Conservation (phyloP, 2,888 invertebrate species). For the Erpobdella octoculata region DNA sequence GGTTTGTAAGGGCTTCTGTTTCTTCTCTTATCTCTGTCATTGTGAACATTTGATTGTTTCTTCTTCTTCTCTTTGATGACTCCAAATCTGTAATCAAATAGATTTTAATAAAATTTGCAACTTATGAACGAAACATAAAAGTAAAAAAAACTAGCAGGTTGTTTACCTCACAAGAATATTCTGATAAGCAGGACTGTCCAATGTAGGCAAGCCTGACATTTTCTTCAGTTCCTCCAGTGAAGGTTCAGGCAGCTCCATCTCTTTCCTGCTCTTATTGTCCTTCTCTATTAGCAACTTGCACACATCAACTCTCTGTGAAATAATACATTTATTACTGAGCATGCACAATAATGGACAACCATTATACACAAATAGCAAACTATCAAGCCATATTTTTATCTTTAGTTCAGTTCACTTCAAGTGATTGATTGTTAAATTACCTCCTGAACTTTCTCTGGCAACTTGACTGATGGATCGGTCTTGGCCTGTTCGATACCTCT, state of each 20-base stretch:
- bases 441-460: conserved; percentile 5
- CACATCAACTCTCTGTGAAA: conserved; percentile 20
- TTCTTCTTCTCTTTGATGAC: neutral
- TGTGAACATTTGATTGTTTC: neutral
- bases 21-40: neutral
- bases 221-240: conserved; percentile 24
- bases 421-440: neutral
- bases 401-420: neutral
- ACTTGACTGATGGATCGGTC: neutral
- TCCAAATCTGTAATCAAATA: neutral
- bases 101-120: neutral
- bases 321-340: neutral
- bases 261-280: conserved; percentile 23
- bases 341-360: too few species aligned
- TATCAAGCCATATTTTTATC: neutral
- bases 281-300: conserved; percentile 20
- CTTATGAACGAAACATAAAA: neutral
- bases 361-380: too few species aligned
- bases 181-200: conserved; percentile 11
- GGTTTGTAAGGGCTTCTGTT: neutral
- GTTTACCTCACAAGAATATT: conserved; percentile 21
- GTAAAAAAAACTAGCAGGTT: too few species aligned
- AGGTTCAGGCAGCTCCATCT: conserved; percentile 21
- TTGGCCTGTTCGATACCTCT: conserved; percentile 20
- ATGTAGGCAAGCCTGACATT: conserved; percentile 23